Conservation (phyloP, 2,797 vertebrate species). For the Acipenser oxyrinchus region DNA sequence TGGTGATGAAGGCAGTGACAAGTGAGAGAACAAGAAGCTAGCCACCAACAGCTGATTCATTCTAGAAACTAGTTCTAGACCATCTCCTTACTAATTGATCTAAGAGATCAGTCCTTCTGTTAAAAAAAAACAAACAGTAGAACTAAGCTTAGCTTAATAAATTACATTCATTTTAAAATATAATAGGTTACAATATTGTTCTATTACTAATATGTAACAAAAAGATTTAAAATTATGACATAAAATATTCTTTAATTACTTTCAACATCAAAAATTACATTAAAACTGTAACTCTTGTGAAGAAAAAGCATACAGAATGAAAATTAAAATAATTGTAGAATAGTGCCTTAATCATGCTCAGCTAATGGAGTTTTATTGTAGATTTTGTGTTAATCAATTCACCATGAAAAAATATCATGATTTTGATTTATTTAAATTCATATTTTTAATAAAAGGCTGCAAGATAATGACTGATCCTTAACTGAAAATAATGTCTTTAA, state of each 20-base stretch:
- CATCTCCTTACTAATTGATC: constrained; percentile 41
- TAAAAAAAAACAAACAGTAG: constrained; percentile 41
- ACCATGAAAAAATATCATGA: constrained; percentile 55
- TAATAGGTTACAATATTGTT: constrained; percentile 51
- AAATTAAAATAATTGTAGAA: constrained; percentile 32
- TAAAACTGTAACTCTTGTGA: constrained; percentile 42
- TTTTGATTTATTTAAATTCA: constrained; percentile 22
- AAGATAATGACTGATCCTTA: constrained; percentile 17
- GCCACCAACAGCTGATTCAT: constrained; percentile 31
- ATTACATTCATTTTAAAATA: constrained; percentile 70
- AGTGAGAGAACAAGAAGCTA: constrained; percentile 30
- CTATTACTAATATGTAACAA: constrained; percentile 47
- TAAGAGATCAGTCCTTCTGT: constrained; percentile 34
- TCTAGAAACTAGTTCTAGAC: constrained; percentile 39
- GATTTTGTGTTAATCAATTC: constrained; percentile 61
- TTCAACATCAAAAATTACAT: constrained; percentile 43
- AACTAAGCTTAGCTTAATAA: constrained; percentile 56
- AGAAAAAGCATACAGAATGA: constrained; percentile 21
- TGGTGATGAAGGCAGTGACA: constrained; percentile 47
- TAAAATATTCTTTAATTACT: constrained; percentile 33
- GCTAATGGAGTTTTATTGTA: constrained; percentile 38
- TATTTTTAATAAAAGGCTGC: constrained; percentile 18
- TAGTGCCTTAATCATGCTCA: constrained; percentile 32
- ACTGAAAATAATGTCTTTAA: constrained; percentile 17
- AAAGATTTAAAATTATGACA: constrained; percentile 36